phyloP scores from a whole-genome alignment of 2,113 vertebrate species.

The Machaerirhynchus nigripectus region DNA sequence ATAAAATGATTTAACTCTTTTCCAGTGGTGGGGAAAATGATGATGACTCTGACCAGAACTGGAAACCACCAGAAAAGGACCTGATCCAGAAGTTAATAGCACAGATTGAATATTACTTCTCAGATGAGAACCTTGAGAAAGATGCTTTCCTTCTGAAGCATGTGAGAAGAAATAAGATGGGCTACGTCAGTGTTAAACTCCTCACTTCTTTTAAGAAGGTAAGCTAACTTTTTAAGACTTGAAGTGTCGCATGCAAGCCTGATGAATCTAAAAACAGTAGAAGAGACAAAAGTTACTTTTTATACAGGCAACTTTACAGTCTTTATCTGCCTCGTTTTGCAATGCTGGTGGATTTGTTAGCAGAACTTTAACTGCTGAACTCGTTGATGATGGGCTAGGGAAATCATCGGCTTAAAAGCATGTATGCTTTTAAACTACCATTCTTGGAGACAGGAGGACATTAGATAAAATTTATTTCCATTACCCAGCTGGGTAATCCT shows the following conservation, averaged over 20 bases:
- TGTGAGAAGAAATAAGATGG: slow-evolving; percentile 92
- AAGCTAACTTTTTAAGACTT: not conserved
- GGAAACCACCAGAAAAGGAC: slow-evolving; percentile 88
- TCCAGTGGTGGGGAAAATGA: slow-evolving; percentile 88
- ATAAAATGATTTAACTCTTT: not conserved
- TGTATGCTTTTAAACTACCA: not conserved
- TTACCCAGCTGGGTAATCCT: not conserved
- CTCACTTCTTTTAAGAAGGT: slow-evolving; percentile 99
- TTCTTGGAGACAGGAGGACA: not conserved
- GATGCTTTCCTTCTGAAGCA: slow-evolving; percentile 97
- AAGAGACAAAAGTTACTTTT: not conserved
- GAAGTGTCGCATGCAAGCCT: not conserved
- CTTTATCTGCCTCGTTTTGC: not conserved
- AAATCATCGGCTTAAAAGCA: not conserved
- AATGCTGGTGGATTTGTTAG: not conserved
- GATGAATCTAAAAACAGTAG: not conserved
- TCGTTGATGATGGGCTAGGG: rapidly evolving
- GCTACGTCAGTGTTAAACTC: slow-evolving; percentile 95
- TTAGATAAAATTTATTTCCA: not conserved
- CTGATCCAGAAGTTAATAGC: slow-evolving; percentile 87
- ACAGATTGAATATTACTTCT: slow-evolving; percentile 96
- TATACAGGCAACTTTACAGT: not conserved
- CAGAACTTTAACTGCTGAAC: not conserved
- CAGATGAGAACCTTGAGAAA: slow-evolving; percentile 95
- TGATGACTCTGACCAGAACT: slow-evolving; percentile 78